phyloP scores from a whole-genome alignment of 2,113 vertebrate genomes.

The Eleginops maclovinus region DNA sequence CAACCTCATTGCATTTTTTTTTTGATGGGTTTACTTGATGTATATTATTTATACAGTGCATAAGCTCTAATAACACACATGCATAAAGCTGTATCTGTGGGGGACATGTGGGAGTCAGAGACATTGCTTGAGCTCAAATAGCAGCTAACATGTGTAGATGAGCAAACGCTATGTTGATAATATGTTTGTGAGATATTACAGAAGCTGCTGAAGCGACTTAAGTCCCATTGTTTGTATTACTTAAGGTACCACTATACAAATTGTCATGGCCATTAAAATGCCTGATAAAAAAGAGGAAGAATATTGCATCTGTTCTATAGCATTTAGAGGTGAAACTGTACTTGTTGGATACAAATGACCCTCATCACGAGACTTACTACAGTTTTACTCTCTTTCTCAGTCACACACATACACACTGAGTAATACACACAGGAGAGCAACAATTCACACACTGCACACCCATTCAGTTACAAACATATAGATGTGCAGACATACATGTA shows the following conservation, averaged over 20 bases:
- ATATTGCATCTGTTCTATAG: constrained; percentile 1
- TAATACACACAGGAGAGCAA: constrained; percentile 12
- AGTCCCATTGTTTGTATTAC: background rate
- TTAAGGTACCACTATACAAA: background rate
- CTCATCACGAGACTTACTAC: constrained; percentile 4
- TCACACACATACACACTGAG: background rate
- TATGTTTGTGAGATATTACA: constrained; percentile 15
- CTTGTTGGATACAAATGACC: background rate
- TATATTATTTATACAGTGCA: constrained; percentile 66
- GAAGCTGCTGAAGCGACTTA: constrained; percentile 10
- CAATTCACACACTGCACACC: constrained; percentile 23
- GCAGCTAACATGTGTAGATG: constrained; percentile 29
- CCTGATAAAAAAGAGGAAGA: background rate
- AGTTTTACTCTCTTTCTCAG: constrained; percentile 8
- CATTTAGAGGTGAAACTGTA: constrained; percentile 3
- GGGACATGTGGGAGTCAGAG: constrained; percentile 44
- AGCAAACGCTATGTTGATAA: constrained; percentile 25
- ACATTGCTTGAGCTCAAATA: constrained; percentile 32
- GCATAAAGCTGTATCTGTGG: constrained; percentile 49
- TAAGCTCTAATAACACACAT: constrained; percentile 56
- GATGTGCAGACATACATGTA: constrained; percentile 54
- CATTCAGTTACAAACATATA: constrained; percentile 40
- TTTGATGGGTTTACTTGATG: constrained; percentile 65
- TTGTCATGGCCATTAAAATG: constrained; percentile 3
- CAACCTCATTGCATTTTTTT: constrained; percentile 50